A percentile compares a stretch with the other conserved stretches of the same genome.
These are phyloP conservation scores for Odobenus rosmarus DNA, from an alignment of 2,113 vertebrate species.

Conservation along the genomic window DNA sequence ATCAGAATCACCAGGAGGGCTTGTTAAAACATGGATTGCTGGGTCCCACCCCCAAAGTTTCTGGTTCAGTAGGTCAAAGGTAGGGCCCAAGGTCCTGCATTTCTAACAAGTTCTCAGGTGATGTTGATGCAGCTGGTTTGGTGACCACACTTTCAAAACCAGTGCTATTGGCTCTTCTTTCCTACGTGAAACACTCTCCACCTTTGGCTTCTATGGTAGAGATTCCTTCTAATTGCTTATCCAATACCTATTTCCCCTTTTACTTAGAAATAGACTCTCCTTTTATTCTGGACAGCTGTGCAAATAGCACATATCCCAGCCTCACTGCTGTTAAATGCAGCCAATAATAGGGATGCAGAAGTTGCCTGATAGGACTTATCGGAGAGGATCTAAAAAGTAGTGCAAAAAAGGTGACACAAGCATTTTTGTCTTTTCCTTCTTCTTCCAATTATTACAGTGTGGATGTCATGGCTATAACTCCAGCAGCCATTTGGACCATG, in stretches of 20 bases:
- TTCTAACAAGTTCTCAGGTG: not conserved
- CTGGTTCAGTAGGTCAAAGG: not conserved
- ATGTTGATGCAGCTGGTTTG: not conserved
- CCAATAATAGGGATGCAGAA: not conserved
- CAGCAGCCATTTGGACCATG: not conserved
- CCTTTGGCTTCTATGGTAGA: not conserved
- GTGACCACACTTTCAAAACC: not conserved
- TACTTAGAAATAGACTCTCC: not conserved
- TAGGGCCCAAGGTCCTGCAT: not conserved
- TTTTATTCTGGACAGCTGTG: not conserved
- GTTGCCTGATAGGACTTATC: not conserved
- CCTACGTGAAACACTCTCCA: not conserved
- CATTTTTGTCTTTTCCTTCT: not conserved
- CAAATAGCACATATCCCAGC: not conserved
- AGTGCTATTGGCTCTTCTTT: not conserved
- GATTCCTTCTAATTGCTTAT: not conserved
- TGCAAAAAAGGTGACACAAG: not conserved
- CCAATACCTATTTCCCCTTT: not conserved
- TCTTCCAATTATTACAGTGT: not conserved
- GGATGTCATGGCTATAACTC: not conserved
- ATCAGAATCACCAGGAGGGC: not conserved
- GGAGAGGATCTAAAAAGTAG: not conserved
- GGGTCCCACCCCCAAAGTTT: not conserved
- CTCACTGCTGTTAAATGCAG: not conserved
- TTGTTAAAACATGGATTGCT: not conserved